phyloP scores from a whole-genome alignment of 2,797 vertebrate species.

The Enteromius fasciolatus region DNA sequence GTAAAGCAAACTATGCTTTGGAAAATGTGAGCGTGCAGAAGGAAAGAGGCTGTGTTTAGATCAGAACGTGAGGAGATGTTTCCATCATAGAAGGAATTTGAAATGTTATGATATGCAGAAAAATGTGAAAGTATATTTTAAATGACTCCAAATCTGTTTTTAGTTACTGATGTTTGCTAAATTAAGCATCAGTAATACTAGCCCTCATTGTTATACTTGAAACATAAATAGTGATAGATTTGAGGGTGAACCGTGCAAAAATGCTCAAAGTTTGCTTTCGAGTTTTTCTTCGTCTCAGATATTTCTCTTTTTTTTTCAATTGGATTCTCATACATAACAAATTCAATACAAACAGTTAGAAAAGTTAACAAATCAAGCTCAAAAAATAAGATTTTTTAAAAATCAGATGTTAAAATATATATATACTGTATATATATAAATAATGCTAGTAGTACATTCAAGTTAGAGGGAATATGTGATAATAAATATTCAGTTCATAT shows the following conservation, averaged over 20 bases:
- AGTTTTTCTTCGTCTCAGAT: neutral
- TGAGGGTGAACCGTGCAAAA: neutral
- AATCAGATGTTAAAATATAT: no score
- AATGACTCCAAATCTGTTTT: neutral
- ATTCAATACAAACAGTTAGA: neutral
- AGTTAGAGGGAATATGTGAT: neutral
- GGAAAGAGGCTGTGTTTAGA: neutral
- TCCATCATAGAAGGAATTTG: neutral
- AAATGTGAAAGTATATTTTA: neutral
- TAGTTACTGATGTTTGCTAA: neutral
- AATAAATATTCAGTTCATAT: neutral
- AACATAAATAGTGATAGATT: neutral
- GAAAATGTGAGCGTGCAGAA: slow-evolving; percentile 36
- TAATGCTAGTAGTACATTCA: neutral
- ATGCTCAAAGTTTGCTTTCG: neutral
- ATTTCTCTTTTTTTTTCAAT: no score
- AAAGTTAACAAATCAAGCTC: neutral
- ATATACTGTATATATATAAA: neutral
- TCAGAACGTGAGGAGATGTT: neutral
- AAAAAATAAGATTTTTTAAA: neutral
- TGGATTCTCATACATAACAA: neutral
- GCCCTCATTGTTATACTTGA: neutral
- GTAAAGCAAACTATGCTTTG: neutral
- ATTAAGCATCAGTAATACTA: neutral
- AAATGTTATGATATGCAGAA: neutral